Base-by-base conservation (phyloP, 2,797 vertebrate species). In the Anas capensis region DNA sequence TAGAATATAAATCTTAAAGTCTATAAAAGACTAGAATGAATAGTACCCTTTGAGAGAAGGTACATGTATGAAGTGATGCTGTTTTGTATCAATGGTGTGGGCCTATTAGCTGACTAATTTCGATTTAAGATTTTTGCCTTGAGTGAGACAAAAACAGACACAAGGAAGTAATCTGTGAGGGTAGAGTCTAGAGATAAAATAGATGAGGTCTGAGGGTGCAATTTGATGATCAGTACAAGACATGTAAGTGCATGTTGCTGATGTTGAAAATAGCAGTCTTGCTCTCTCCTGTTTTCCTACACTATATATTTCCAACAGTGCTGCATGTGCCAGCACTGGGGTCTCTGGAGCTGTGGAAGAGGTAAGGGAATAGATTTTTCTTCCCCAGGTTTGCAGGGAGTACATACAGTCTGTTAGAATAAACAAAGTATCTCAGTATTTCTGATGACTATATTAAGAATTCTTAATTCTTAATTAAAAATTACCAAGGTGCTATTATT, bases 391-490 rank as follows among this genome's bases (percentile, higher is more conserved):
- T 29, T 80, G 26, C 34, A 77, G 14, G 6, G 6, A 58, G 14
- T 66, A 54, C 36, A 58, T 23, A 34, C 14, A 49, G 48, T 49
- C 48, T 75, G 46, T 54, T 80, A 31, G 49, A 31, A 15, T 93
- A 88, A 91, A 40, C n/a, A 84, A 71, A 80, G 26, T 78, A 82
- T 54, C 92, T 61, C 58, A 38, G 46, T 27, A 5, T 80, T 81
- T 92, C n/a, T 85, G 77, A 53, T 3, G 8, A 33, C 64, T 82
- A 53, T 78, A 36, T 44, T 93, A 83, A 76, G 86, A 93, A 92
- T 85, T 88, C 11, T 68, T 95, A 86, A 86, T 44, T 44, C 42
- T 44, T 70, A 93, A 94, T 87, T 68, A 73, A 60, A 60, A 91
- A 93, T 95, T 92, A 76, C 83, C 24, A 60, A 66, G 70, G 27